Base-by-base conservation (phyloP, 2,888 invertebrate species). In the Drosophila quinaria region DNA sequence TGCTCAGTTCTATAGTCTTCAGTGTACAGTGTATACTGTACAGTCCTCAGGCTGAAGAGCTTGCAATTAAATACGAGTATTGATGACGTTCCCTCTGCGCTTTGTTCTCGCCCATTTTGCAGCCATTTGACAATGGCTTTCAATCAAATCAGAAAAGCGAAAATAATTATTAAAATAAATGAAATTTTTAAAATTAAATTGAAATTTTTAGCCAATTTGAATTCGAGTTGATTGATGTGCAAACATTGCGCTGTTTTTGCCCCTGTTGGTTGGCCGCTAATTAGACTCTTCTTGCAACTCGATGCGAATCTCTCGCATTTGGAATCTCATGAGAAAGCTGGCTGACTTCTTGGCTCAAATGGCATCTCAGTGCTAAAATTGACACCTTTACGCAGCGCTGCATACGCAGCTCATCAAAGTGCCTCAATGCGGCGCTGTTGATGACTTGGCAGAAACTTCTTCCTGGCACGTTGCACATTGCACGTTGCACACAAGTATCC, bases 291-390 rank as follows among this genome's bases (percentile, higher is more conserved):
- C 58, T 39, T 75, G 74, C 62, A 59, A 35, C 76, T 35, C 35
- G 13, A 61, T 78, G 76, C 72, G 61, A 67, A 60, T 67, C 29
- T 29, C 72, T 78, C 72, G 61, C 61, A 56, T 67, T 8, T 29
- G 66, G 61, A 61, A 60, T 67, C 56, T 49, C 41, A 35, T 46
- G 49, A 74, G 79, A 77, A 80, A 67, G 70, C 51, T 56, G 61
- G 71, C 68, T 68, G 64, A n/a, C 15, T n/a, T 33, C 42, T 52
- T 66, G 68, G 31, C 51, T 78, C 80, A 79, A 80, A 78, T 86
- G 89, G 85, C 88, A 84, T 70, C 76, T 74, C 72, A 81, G 90
- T 88, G 90, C 89, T 89, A 88, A 88, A 88, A 88, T 87, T 90
- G 82, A 88, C 87, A 88, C 87, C 87, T 88, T 78, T 84, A 86